Base-by-base conservation (phyloP, 2,797 vertebrate genomes). In the Lithobates pipiens region DNA sequence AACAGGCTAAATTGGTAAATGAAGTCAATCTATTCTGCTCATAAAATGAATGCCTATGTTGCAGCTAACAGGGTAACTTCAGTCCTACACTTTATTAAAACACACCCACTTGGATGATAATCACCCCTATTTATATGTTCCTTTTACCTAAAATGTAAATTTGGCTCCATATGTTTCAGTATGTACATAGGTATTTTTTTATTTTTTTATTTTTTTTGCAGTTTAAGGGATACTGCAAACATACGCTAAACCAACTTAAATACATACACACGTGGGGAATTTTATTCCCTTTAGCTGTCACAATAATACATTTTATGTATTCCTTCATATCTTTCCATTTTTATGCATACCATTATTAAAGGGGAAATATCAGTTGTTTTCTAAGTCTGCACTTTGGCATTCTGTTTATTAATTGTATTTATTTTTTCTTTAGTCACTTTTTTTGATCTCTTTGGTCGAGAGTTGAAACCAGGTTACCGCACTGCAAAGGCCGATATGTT, bases 281-380 rank as follows among this genome's bases (percentile, higher is more conserved):
- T 36, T 16, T 32, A 57, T 70, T 61, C 15, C 69, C 79, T 67
- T 67, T 23, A 21, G 23, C 11, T 57, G 9, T 46, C 44, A 3
- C 50, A 4, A 54, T 23, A 80, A 71, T 71, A 71, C 39, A 80
- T 34, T 54, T 50, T 25, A 70, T 54, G 78, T 70, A 80, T 72
- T 67, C 34, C 34, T 23, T 25, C 39, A 25, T 10, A 50, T 42
- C 57, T 11, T 10, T 42, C 18, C 16, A 25, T 78, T 67, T 27
- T 13, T 65, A 67, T 65, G 54, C 65, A 39, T 72, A 39, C 44
- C 10, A 3, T 21, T 81, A 73, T 74, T 82, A 63, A 73, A 82
- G 80, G 61, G 80, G 80, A 82, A 82, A 69, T 63, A 82, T 82
- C 80, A 42, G n/a, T 10, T 73, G 16, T n/a, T 25, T 16, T 16